Evolutionary conservation across 2,113 vertebrate genomes (phyloP).

Genomic region (Gorsachius goisagi): DNA sequence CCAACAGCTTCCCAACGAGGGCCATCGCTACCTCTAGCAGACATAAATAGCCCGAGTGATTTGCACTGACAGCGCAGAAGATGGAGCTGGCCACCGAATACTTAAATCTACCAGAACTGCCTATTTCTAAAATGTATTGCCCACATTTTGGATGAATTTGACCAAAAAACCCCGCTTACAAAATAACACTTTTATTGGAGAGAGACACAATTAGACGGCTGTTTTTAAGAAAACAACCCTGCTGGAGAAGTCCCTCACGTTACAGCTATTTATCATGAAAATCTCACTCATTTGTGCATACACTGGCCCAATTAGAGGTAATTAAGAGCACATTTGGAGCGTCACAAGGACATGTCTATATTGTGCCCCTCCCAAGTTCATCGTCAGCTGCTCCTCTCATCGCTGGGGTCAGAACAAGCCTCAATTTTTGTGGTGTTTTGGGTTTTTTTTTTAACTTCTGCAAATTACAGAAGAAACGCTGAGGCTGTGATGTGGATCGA

Average conservation of each 20-base stretch:
- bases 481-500: not conserved
- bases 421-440: not conserved
- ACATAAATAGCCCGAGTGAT: not conserved
- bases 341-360: not conserved
- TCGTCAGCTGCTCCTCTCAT: not conserved
- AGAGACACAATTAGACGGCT: not conserved
- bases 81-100: not conserved
- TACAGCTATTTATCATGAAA: not conserved
- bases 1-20: not conserved
- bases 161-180: not conserved
- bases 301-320: not conserved
- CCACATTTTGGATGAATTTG: not conserved
- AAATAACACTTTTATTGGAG: not conserved
- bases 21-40: not conserved
- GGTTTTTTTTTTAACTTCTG: not conserved
- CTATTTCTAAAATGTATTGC: not conserved
- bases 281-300: not conserved
- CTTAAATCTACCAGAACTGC: not conserved
- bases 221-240: not conserved
- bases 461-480: not conserved
- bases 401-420: not conserved
- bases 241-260: not conserved
- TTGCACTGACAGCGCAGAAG: not conserved
- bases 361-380: not conserved
- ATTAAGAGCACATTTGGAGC: constrained; percentile 13